phyloP scores from a whole-genome alignment of 2,113 vertebrate species.

The Rutilus rutilus region DNA sequence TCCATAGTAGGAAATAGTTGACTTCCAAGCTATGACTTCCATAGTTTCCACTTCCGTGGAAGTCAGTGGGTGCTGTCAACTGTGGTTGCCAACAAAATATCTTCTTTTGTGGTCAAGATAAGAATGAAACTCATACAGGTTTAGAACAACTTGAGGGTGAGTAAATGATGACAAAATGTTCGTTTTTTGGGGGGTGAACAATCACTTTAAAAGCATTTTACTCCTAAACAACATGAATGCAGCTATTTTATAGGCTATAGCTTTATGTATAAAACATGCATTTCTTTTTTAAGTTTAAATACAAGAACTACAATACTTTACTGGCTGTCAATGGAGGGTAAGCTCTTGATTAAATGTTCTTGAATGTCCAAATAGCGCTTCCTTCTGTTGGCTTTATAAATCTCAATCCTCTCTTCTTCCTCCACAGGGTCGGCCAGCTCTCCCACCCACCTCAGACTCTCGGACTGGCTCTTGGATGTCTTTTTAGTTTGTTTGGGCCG shows the following conservation, averaged over 20 bases:
- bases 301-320: not conserved
- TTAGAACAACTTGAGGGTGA: too few relatives aligned
- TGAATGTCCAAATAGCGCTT: constrained; percentile 64
- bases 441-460: constrained; percentile 78
- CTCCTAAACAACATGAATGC: not conserved
- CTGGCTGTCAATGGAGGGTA: not conserved
- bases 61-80: too few relatives aligned
- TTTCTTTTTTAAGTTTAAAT: not conserved
- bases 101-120: too few relatives aligned
- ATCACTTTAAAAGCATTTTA: too few relatives aligned
- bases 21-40: too few relatives aligned
- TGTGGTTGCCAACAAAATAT: too few relatives aligned
- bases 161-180: too few relatives aligned
- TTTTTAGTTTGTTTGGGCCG: not conserved
- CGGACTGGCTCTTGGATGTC: constrained; percentile 50
- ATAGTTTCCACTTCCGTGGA: too few relatives aligned
- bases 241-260: not conserved
- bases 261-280: not conserved
- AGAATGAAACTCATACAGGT: too few relatives aligned
- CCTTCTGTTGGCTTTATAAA: constrained; percentile 75
- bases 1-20: too few relatives aligned
- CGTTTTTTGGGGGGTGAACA: too few relatives aligned
- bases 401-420: constrained; percentile 73
- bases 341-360: constrained; percentile 28
- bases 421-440: constrained; percentile 70